Evolutionary conservation across 2,797 vertebrate species (phyloP).

Genomic region (Zenarchopterus dispar): DNA sequence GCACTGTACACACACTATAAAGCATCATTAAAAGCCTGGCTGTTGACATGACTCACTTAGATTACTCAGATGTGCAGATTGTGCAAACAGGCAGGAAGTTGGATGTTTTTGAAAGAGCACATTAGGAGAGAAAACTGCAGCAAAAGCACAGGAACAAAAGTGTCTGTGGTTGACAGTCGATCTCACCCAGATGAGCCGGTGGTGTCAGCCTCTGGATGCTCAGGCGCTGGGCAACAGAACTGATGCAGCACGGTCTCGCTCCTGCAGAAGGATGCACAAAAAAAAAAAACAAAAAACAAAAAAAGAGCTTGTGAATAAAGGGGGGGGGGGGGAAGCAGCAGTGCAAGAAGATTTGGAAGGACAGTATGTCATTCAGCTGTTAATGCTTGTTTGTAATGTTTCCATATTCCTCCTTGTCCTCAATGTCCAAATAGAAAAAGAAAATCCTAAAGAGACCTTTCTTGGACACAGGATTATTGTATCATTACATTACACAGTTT

Average conservation of each 20-base stretch:
- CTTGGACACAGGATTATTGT: slow-evolving; percentile 62
- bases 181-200: slow-evolving; percentile 81
- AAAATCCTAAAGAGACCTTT: slow-evolving; percentile 45
- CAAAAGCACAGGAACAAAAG: slow-evolving; percentile 9
- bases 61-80: slow-evolving; percentile 25
- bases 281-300: slow-evolving; percentile 24
- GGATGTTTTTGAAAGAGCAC: slow-evolving; percentile 3
- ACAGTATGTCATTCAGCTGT: slow-evolving; percentile 29
- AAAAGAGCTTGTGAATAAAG: slow-evolving; percentile 23
- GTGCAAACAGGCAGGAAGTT: neutral
- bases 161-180: slow-evolving; percentile 14
- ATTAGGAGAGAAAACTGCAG: neutral
- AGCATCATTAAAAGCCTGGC: slow-evolving; percentile 28
- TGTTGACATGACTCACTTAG: slow-evolving; percentile 23
- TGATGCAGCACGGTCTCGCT: slow-evolving; percentile 98
- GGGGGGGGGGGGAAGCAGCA: slow-evolving; percentile 8
- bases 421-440: slow-evolving; percentile 28
- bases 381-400: slow-evolving; percentile 33
- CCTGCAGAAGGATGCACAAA: slow-evolving; percentile 74
- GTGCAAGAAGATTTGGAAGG: slow-evolving; percentile 14
- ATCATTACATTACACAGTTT: slow-evolving; percentile 66
- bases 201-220: slow-evolving; percentile 89
- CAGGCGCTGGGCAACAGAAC: slow-evolving; percentile 97
- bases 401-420: slow-evolving; percentile 31
- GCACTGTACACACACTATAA: slow-evolving; percentile 12